Evolutionary conservation across 1,140 invertebrate genomes (phyloP).

Genomic region (Portunus trituberculatus): DNA sequence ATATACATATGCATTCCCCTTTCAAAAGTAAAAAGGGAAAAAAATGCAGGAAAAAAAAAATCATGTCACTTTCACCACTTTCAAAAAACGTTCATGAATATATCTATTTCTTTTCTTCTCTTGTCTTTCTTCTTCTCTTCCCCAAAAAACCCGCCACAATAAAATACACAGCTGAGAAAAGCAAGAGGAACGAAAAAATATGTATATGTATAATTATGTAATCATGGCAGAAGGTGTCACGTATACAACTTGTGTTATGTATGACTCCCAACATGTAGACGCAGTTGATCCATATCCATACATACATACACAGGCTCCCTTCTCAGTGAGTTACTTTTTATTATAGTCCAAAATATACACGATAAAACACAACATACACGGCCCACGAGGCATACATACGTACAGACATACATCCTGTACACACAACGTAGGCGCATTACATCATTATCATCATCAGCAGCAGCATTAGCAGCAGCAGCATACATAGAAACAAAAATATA

Average conservation of each 20-base stretch:
- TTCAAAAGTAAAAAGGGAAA: too few relatives aligned
- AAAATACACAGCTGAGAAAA: neutral
- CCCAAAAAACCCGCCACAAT: too few relatives aligned
- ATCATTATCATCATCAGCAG: too few relatives aligned
- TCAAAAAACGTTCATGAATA: too few relatives aligned
- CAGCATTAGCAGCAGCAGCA: neutral
- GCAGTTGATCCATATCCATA: neutral
- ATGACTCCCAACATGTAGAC: neutral
- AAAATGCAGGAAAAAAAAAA: too few relatives aligned
- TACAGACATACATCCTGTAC: neutral
- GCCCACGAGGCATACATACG: neutral
- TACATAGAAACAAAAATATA: neutral
- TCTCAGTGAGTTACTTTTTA: neutral
- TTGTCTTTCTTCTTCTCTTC: neutral
- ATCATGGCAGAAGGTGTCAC: neutral
- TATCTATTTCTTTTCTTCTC: neutral
- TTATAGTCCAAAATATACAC: neutral
- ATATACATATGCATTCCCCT: neutral
- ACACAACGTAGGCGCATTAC: too few relatives aligned
- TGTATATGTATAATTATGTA: constrained; percentile 30
- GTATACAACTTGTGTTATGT: neutral
- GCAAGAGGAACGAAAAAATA: neutral
- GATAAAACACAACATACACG: neutral
- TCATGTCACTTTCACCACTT: too few relatives aligned
- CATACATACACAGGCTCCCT: neutral